Evolutionary conservation across 2,113 vertebrate species (phyloP).

Genomic region (Hippocampus barbouri): DNA sequence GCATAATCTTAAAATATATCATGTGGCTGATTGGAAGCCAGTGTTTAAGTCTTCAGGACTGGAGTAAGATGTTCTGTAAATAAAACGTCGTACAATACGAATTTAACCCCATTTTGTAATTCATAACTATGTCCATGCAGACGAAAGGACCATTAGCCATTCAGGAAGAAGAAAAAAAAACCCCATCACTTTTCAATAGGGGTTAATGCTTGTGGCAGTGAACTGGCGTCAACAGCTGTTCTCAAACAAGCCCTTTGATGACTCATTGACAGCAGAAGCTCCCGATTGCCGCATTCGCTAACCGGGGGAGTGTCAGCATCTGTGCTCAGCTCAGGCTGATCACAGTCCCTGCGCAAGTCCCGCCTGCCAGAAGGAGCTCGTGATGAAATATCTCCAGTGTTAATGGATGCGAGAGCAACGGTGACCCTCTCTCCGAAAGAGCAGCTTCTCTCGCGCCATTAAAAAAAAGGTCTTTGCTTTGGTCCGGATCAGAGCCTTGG

Average conservation of each 20-base stretch:
- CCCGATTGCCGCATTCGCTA: slow-evolving; percentile 57
- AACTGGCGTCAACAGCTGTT: slow-evolving; percentile 68
- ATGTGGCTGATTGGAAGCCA: too few species aligned
- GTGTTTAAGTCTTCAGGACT: too few species aligned
- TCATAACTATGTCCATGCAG: slow-evolving; percentile 18
- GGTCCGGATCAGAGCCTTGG: slow-evolving; percentile 45
- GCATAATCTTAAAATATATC: too few species aligned
- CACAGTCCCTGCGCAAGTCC: slow-evolving; percentile 43
- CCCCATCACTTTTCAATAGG: slow-evolving; percentile 31
- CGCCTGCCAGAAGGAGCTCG: slow-evolving; percentile 41
- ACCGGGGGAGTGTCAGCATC: slow-evolving; percentile 57
- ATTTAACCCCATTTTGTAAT: too few species aligned
- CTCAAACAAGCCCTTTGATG: slow-evolving; percentile 68
- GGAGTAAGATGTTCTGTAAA: too few species aligned
- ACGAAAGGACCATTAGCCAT: slow-evolving; percentile 41
- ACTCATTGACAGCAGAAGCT: slow-evolving; percentile 62
- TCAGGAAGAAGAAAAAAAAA: slow-evolving; percentile 6
- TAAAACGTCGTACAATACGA: too few species aligned
- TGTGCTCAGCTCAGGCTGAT: slow-evolving; percentile 41
- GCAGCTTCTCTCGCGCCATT: slow-evolving; percentile 47
- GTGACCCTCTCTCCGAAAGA: slow-evolving; percentile 58
- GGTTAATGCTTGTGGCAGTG: slow-evolving; percentile 56
- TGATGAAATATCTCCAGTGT: slow-evolving; percentile 58
- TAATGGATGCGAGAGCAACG: slow-evolving; percentile 61
- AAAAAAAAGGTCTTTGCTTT: slow-evolving; percentile 41